Percentiles rank a stretch among this genome's conserved stretches.
phyloP scores from a whole-genome alignment of 2,113 vertebrate genomes.

The Dicerorhinus sumatrensis region DNA sequence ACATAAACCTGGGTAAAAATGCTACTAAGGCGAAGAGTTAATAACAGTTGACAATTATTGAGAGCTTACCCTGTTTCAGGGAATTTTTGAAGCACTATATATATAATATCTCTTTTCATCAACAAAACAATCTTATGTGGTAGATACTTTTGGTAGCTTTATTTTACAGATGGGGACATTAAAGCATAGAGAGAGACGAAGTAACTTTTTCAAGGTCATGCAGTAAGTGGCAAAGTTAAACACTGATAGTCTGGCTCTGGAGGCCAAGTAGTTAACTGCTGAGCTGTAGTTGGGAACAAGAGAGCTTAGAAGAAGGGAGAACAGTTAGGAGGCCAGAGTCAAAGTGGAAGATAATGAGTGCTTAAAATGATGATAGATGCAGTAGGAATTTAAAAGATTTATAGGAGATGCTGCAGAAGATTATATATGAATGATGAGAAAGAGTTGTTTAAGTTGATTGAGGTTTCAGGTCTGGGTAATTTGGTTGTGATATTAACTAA shows the following conservation, averaged over 20 bases:
- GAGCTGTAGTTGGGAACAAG: background rate
- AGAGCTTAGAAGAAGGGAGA: background rate
- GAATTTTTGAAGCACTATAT: background rate
- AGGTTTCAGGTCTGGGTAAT: background rate
- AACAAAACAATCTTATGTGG: background rate
- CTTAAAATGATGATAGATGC: background rate
- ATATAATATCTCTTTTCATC: background rate
- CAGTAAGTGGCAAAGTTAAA: background rate
- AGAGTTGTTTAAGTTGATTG: background rate
- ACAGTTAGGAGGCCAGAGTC: background rate
- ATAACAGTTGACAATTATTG: background rate
- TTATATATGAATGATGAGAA: constrained; percentile 1
- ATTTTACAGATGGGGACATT: constrained; percentile 4
- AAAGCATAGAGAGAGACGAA: constrained; percentile 20
- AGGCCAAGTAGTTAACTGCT: background rate
- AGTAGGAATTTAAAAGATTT: background rate
- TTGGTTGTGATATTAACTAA: background rate
- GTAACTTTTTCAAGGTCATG: background rate
- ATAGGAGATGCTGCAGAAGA: background rate
- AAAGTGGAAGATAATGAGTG: background rate
- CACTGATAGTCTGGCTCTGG: background rate
- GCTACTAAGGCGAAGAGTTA: background rate
- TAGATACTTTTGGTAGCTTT: background rate
- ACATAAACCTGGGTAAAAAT: background rate
- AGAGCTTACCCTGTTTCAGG: background rate